Base-by-base conservation (phyloP, 2,888 invertebrate genomes). In the Chloroclystis v-ata region DNA sequence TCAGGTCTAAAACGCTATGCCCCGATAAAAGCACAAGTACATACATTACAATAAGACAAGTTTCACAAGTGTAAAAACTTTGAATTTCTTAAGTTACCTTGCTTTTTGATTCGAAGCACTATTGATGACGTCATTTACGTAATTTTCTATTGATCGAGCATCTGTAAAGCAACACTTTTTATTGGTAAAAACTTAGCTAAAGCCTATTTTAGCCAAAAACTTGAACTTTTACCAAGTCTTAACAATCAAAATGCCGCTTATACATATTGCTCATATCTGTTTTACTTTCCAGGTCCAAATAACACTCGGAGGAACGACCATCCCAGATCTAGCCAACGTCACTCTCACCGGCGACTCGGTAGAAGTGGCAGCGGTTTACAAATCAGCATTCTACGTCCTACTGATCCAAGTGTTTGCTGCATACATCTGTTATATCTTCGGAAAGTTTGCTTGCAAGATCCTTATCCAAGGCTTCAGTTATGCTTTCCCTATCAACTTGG, bases 401-500 rank as follows among this genome's bases (percentile, higher is more conserved):
- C 76, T 96, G 6, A 90, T 97, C 28, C 97, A 97, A 82, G 89
- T 97, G 37, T 87, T 93, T 43, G 92, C 95, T 1, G 93, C 96
- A 3, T 96, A 97, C 68, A 87, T 97, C 39, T 96, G 96, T 64
- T 98, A 97, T 69, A 94, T 97, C 59, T 95, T 97, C 67, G 97
- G 96, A 56, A 98, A 98, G 84, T 97, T 97, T 61, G 97, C 97
- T 2, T 97, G 98, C 85, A 97, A 97, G 85, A 97, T 98, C 67
- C 92, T 97, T 65, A 98, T 99, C 59, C 99, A 99, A 89, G 95
- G 97, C 13, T 97, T 98, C 89, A 97, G 98, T 72, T 98, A 97
- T 72, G 97, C 99, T 0, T 95, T 99, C 63, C 98, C 99, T 0
- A 94, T 99, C 4, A 96, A 96, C 77, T 90, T 99, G 53, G 95